These are phyloP conservation scores for Pterostichus niger DNA, from an alignment of 2,888 invertebrate genomes.

Conservation along the genomic window DNA sequence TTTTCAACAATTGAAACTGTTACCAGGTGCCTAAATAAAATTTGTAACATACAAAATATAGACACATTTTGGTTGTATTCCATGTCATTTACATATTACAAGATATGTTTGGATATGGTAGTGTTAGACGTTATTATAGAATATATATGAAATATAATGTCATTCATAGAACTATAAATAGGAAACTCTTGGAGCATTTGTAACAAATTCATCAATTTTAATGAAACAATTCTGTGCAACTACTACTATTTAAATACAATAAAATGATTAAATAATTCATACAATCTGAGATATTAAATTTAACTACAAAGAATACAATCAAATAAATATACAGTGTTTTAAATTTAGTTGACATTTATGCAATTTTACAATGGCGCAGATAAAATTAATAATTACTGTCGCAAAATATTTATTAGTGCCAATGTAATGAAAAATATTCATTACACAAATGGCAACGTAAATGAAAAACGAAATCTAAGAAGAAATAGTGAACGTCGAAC, in stretches of 20 bases:
- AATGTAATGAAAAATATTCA: neutral
- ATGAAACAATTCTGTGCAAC: conserved; percentile 42
- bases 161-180: conserved; percentile 54
- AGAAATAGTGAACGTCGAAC: neutral
- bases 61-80: conserved; percentile 57
- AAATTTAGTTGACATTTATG: conserved; percentile 20
- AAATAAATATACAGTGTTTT: conserved; percentile 27
- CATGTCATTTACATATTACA: conserved; percentile 68
- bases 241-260: conserved; percentile 31
- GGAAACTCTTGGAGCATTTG: conserved; percentile 59
- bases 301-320: conserved; percentile 6
- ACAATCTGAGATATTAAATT: conserved; percentile 15
- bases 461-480: neutral
- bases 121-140: conserved; percentile 61
- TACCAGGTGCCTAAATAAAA: conserved; percentile 7
- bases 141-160: conserved; percentile 65
- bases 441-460: conserved; percentile 10
- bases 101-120: conserved; percentile 71
- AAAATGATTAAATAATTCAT: conserved; percentile 43
- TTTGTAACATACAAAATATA: conserved; percentile 16
- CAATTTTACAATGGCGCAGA: conserved; percentile 14
- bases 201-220: conserved; percentile 58
- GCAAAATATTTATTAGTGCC: neutral
- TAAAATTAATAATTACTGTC: neutral
- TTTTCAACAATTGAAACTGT: neutral